A percentile compares a stretch with the other conserved stretches of the same genome.
phyloP scores from a whole-genome alignment of 2,888 invertebrate genomes.

The Metallyticus violacea region DNA sequence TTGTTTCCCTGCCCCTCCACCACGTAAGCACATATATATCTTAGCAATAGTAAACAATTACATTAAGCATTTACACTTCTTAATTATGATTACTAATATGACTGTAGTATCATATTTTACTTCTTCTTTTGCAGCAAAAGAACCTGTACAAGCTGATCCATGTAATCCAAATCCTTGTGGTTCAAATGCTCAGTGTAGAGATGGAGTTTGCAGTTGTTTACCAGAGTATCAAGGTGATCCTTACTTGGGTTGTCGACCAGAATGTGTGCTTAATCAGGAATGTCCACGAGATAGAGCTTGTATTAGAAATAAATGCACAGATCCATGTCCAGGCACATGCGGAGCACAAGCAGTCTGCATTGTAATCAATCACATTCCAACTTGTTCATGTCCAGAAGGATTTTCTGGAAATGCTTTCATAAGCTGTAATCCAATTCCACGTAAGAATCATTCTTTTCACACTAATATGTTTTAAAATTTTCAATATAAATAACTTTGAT shows the following conservation, averaged over 20 bases:
- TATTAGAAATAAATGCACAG: slow-evolving; percentile 54
- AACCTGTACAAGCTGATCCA: slow-evolving; percentile 38
- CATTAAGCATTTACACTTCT: not conserved
- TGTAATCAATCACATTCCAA: slow-evolving; percentile 40
- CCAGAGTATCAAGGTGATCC: slow-evolving; percentile 61
- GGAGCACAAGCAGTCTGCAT: slow-evolving; percentile 53
- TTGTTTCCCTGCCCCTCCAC: slow-evolving; percentile 41
- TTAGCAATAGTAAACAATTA: not conserved
- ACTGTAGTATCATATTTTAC: not conserved
- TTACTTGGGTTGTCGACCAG: slow-evolving; percentile 59
- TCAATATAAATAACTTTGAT: too few species aligned
- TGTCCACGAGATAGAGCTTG: slow-evolving; percentile 58
- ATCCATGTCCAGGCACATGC: slow-evolving; percentile 64
- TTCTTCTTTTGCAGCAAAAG: slow-evolving; percentile 29
- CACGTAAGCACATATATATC: slow-evolving; percentile 48
- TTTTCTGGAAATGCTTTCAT: slow-evolving; percentile 71
- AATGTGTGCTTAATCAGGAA: slow-evolving; percentile 55
- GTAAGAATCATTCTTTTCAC: slow-evolving; percentile 44
- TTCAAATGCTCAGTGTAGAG: slow-evolving; percentile 59
- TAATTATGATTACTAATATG: not conserved
- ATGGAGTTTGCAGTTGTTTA: slow-evolving; percentile 61
- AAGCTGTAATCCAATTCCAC: slow-evolving; percentile 57
- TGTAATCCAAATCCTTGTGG: slow-evolving; percentile 52
- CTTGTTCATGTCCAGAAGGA: slow-evolving; percentile 43
- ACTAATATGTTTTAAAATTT: not conserved